A percentile compares a stretch with the other conserved stretches of the same genome.
phyloP scores from a whole-genome alignment of 64 coral and sea anemone genomes.

The Stichodactyla helianthus region DNA sequence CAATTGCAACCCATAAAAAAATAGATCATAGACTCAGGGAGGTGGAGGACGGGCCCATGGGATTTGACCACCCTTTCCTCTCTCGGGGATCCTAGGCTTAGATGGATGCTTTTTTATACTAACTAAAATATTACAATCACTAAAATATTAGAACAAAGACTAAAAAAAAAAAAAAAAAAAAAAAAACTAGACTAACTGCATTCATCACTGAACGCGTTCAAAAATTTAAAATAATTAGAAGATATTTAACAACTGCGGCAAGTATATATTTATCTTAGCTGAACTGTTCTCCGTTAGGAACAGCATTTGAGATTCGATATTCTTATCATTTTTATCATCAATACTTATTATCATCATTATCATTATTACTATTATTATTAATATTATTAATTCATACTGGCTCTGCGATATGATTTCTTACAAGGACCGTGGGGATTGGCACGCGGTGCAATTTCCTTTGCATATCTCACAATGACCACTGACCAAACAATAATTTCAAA shows the following conservation, averaged over 20 bases:
- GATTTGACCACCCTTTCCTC: neutral
- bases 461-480: neutral
- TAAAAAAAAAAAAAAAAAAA: neutral
- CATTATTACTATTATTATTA: no score
- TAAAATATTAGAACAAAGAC: neutral
- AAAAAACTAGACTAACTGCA: neutral
- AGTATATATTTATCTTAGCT: conserved; percentile 5
- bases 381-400: no score
- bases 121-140: neutral
- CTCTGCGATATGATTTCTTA: no score
- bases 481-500: no score
- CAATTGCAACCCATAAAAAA: no score
- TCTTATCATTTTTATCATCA: neutral
- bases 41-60: neutral
- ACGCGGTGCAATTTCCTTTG: neutral
- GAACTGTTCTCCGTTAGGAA: neutral
- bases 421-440: neutral
- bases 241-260: conserved; percentile 5
- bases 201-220: neutral
- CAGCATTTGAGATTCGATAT: neutral
- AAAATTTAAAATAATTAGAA: conserved; percentile 9
- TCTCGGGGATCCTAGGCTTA: no score
- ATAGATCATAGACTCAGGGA: no score
- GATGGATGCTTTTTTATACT: no score
- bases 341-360: neutral